Conservation (phyloP, 2,888 invertebrate species). For the Ommatoiulus sabulosus region DNA sequence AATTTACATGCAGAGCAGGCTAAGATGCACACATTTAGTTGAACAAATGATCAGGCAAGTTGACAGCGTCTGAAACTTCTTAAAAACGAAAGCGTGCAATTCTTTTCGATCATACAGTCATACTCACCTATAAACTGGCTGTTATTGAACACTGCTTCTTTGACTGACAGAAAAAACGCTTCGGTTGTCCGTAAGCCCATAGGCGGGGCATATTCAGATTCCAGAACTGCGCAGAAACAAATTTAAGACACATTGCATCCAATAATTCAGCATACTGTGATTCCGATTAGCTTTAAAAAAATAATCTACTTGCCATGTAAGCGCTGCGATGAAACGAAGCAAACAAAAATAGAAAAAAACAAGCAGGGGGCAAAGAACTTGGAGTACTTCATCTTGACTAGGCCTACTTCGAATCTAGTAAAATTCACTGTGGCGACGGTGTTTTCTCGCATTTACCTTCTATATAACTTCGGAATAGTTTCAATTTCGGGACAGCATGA, state of each 20-base stretch:
- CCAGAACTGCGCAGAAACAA: neutral
- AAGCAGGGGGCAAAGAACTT: neutral
- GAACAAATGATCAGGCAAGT: no score
- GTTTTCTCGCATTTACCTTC: neutral
- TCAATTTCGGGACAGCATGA: neutral
- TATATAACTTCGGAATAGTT: neutral
- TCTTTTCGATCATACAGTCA: neutral
- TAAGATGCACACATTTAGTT: no score
- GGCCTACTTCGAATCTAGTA: neutral
- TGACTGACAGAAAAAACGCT: slow-evolving; percentile 52
- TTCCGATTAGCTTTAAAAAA: neutral
- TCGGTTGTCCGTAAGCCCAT: neutral
- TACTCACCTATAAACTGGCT: slow-evolving; percentile 53
- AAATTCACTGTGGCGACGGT: neutral
- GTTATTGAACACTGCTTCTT: slow-evolving; percentile 53
- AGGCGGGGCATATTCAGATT: neutral
- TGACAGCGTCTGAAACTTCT: no score
- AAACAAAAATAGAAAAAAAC: neutral
- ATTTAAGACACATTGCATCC: no score
- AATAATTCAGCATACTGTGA: no score
- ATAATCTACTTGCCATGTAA: neutral
- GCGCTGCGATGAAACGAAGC: neutral
- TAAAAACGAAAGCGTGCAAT: no score
- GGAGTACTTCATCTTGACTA: neutral
- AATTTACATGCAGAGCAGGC: no score